These are phyloP conservation scores for Potorous gilbertii DNA, from an alignment of 2,797 vertebrate genomes.

Conservation along the genomic window DNA sequence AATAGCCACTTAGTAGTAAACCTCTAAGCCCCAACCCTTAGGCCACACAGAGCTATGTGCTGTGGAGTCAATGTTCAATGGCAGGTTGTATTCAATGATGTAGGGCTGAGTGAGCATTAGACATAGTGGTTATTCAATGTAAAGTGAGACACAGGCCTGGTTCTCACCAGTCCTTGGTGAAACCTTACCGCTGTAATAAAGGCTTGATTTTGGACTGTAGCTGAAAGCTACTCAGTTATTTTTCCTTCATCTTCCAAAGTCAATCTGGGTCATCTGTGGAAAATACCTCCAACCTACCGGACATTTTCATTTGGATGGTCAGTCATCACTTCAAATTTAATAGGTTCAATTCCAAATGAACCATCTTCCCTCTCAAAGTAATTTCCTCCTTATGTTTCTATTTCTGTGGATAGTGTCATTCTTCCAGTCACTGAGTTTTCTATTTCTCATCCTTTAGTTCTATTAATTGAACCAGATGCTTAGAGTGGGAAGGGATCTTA, in stretches of 20 bases:
- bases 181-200: not conserved
- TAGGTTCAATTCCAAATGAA: conserved; percentile 10
- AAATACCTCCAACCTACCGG: not conserved
- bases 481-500: not conserved
- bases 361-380: not conserved
- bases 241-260: not conserved
- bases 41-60: not conserved
- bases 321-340: not conserved
- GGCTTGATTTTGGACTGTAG: not conserved
- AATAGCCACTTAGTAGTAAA: not conserved
- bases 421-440: not conserved
- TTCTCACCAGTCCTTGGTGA: not conserved
- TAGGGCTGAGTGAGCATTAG: not conserved
- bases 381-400: not conserved
- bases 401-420: not conserved
- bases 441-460: not conserved
- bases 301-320: not conserved
- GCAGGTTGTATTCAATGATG: not conserved
- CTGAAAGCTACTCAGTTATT: not conserved
- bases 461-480: not conserved
- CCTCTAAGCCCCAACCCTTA: not conserved
- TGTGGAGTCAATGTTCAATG: not conserved
- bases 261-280: conserved; percentile 10
- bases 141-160: not conserved
- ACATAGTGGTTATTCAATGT: not conserved